Base-by-base conservation (phyloP, 2,888 invertebrate genomes). In the Elegia similella region DNA sequence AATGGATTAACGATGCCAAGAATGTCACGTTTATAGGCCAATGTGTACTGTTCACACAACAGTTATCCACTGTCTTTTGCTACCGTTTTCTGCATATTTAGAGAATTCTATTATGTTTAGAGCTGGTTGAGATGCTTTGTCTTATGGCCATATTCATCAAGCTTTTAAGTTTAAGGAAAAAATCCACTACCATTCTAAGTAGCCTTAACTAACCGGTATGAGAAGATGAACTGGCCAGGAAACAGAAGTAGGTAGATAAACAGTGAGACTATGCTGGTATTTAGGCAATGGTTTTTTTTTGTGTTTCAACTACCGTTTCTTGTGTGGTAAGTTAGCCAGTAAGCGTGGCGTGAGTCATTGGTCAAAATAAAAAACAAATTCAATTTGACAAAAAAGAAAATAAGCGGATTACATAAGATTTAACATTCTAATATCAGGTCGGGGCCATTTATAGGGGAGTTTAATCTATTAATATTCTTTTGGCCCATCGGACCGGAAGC, bases 391-490 rank as follows among this genome's bases (percentile, higher is more conserved):
- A 38, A 10, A 38, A 12, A 12, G 12, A 34, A 12, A 34, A 34
- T 34, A 10, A 17, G 50, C 15, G 42, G 44, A 47, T 61, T 59
- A 57, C 23, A 44, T 52, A 16, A 34, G 23, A 23, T 16, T 38
- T 23, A 38, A 38, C 38, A 38, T 38, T 38, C 23, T 16, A 47
- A 10, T 23, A 42, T 42, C 29, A 6, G 30, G 42, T 58, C 58
- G 43, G 53, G 57, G 42, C 42, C 55, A 56, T 58, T 58, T 62
- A 61, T 63, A 64, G 63, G 55, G 60, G 64, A 55, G 64, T 52
- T 62, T 59, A 62, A 62, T 68, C 67, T 72, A 83, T 84, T 83
- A 81, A 79, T 80, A 86, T 86, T 83, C 83, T 64, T 67, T 55
- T 59, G 64, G 67, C 64, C 67, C 63, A 72, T 66, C 73, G 70